These are phyloP conservation scores for Conops quadrifasciatus DNA, from an alignment of 2,888 invertebrate genomes.

Conservation along the genomic window DNA sequence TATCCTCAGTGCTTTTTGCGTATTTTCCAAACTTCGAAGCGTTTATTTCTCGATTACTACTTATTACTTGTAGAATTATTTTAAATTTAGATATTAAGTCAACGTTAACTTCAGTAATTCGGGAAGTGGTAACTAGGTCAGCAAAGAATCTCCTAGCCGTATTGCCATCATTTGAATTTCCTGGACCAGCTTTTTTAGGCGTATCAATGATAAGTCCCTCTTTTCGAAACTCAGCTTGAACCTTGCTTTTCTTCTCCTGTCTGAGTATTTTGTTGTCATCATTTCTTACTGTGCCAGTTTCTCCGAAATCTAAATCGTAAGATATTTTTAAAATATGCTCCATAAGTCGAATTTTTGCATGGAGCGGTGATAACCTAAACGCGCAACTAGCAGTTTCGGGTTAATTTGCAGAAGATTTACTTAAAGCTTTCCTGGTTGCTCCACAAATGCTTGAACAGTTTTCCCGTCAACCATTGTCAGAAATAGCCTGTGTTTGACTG, in stretches of 20 bases:
- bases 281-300: not conserved
- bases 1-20: no score
- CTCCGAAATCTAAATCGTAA: not conserved
- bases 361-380: not conserved
- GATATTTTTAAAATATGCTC: not conserved
- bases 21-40: not conserved
- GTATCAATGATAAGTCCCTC: slow-evolving; percentile 7
- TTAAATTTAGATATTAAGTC: not conserved
- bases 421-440: not conserved
- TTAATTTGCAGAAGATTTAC: no score
- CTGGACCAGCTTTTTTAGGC: not conserved
- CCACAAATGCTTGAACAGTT: slow-evolving; percentile 7
- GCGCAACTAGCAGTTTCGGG: not conserved
- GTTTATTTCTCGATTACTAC: not conserved
- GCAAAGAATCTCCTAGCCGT: not conserved
- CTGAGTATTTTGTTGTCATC: slow-evolving; percentile 6
- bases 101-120: no score
- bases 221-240: not conserved
- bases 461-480: not conserved
- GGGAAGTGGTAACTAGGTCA: not conserved
- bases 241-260: slow-evolving; percentile 3
- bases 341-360: not conserved
- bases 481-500: not conserved
- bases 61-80: not conserved
- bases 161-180: not conserved